Evolutionary conservation across 1,140 invertebrate species (phyloP).

Genomic region (Varroa destructor): DNA sequence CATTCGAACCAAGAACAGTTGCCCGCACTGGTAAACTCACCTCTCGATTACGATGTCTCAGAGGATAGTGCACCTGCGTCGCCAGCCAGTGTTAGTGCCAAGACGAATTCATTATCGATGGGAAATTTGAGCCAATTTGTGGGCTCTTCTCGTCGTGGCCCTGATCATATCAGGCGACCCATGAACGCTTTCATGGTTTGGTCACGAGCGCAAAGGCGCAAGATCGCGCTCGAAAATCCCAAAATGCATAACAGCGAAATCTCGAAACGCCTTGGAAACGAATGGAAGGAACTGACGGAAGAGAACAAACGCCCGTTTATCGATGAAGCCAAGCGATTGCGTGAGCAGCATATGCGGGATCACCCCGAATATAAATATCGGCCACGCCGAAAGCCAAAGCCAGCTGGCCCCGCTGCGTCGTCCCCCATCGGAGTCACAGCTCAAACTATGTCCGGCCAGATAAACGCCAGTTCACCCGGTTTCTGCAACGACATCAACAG

Average conservation of each 20-base stretch:
- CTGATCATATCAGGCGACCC: conserved; percentile 87
- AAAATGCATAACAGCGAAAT: conserved; percentile 44
- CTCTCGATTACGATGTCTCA: conserved; percentile 6
- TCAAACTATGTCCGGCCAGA: not conserved
- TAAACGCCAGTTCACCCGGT: not conserved
- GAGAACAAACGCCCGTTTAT: conserved; percentile 47
- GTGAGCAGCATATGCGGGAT: conserved; percentile 40
- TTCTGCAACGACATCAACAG: not conserved
- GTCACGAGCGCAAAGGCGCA: conserved; percentile 47
- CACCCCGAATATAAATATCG: conserved; percentile 43
- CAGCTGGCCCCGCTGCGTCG: conserved; percentile 35
- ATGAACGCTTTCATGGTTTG: conserved; percentile 99
- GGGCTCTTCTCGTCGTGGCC: not conserved
- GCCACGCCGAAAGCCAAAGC: conserved; percentile 39
- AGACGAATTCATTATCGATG: not conserved
- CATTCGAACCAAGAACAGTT: not conserved
- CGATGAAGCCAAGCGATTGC: conserved; percentile 44
- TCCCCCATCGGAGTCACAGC: not conserved
- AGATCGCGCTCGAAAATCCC: conserved; percentile 35
- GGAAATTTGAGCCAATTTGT: conserved; percentile 4
- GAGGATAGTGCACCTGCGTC: not conserved
- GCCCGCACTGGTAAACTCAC: not conserved
- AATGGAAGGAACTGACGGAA: conserved; percentile 44
- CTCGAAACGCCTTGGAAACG: conserved; percentile 44
- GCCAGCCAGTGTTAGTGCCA: not conserved